Evolutionary conservation across 1,140 invertebrate genomes (phyloP), one percentile per base, ranked within the genome.

Genomic region (Papilio aristodemus): DNA sequence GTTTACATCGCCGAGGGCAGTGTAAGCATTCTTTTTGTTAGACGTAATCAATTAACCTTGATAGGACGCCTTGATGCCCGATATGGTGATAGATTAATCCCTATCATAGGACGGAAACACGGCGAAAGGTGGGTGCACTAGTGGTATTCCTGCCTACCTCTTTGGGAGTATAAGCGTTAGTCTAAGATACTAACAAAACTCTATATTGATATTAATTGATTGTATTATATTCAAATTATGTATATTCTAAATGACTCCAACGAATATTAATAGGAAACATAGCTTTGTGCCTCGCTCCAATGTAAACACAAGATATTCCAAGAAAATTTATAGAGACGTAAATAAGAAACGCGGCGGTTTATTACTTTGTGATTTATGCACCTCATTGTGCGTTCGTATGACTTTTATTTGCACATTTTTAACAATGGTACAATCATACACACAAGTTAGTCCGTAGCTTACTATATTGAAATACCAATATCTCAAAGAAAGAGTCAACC

Each of bases 341-440:
- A 46, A 46, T 46, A 19, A 32, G 2, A 32, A 32, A 32, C 1
- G 17, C 43, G 8, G 17, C 14, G 43, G 43, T 46, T 46, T 46
- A 46, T 46, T 46, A 46, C 43, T 46, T 46, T 46, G 43, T 46
- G 17, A 46, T 46, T 46, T 46, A 46, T 14, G 17, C 10, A 46
- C 17, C 43, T 46, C 14, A 6, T 46, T 46, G 43, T 46, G 43
- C 43, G 43, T 19, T 19, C 8, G 14, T 46, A 46, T 46, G 43
- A 19, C 9, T 46, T 46, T 46, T 46, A 17, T 46, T 46, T 46
- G 43, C 43, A 46, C 6, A n/a, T 46, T 46, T 39, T 46, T 9
- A 46, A 46, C 43, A 46, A 46, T 46, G 8, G 14, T 46, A 46
- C 43, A 46, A 9, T 46, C 43, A 7, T 14, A 43, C 14, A 46